Evolutionary conservation across 2,113 vertebrate genomes (phyloP), one percentile per base, ranked within the genome.

Genomic region (Campylorhamphus procurvoides): DNA sequence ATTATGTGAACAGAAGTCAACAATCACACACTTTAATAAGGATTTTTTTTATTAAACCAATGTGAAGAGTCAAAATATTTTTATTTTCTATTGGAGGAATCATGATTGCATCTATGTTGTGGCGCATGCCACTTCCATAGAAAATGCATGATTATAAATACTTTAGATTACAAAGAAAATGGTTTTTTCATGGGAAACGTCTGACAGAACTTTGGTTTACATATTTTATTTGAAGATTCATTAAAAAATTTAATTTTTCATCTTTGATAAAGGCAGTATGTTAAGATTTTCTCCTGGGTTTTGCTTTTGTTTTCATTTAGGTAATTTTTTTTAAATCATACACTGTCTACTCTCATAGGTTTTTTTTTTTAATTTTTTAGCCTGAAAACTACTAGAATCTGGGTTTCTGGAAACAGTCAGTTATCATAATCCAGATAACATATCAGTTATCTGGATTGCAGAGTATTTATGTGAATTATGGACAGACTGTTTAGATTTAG

Each of bases 311-410:
- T 92, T 82, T 73, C 20, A 44, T 16, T 59, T 49, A 17, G 42
- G 10, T 33, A 4, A 24, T 60, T 58, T 58, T 56, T 62, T 22
- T 2, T 33, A 55, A 50, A 42, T 85, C 33, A 64, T 73, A 40
- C 1, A 19, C 7, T 23, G 9, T 52, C 19, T 47, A 35, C 18
- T 9, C 4, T 77, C 4, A 18, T 6, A 1, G 9, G 17, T 18
- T 49, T 4, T 18, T 25, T 40, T n/a, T 25, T 40, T n/a, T 31
- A 44, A 31, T 13, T 9, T 56, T 2, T 42, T 66, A 60, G 6
- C 22, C 19, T 7, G 8, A 78, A 88, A 59, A 37, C 12, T 40
- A 68, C 44, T 12, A 64, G 33, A 77, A 60, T 56, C 25, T 40
- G 14, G 64, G 12, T 50, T 69, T 90, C 33, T 73, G 42, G 40